Base-by-base conservation (phyloP, 2,797 vertebrate species). In the Pangasius djambal region DNA sequence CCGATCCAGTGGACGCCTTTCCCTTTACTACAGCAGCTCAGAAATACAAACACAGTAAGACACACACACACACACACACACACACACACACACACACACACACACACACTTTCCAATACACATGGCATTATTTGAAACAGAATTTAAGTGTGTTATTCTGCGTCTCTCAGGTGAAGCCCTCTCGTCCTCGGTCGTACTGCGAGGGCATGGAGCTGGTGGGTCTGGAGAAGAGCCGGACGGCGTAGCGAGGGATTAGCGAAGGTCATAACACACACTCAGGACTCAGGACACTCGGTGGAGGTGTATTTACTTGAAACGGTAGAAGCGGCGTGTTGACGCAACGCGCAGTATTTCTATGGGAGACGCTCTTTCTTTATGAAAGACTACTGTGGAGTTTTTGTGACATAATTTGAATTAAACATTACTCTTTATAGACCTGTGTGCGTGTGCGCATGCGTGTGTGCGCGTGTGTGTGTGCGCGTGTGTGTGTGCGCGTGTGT, bases 1-100 rank as follows among this genome's bases (percentile, higher is more conserved):
- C 98, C 98, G 48, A 94, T 96, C 87, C 97, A 96, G 70, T 98
- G 98, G 98, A 96, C 95, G 0, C 97, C 98, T 0, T 97, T 97
- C 85, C 97, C 97, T 1, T 94, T 97, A n/a, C 94, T 97, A 44
- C 97, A 97, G 22, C 97, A 97, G 63, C 95, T 97, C 70, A 91
- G 93, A 88, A 95, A 97, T 89, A 94, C 92, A 28, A 91, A 93
- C 1, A 90, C 72, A 0, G 90, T 91, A 88, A 70, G 83, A 55
- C 28, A 10, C 65, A 79, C 72, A 77, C 61, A 96, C 79, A 75
- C 69, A 79, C 67, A 77, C 34, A 75, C 55, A 84, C 69, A 22
- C 81, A 44, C 67, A 31, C 34, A 12, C 25, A 96, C 79, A 75
- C 69, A 79, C 67, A 77, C 34, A 75, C 55, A 84, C 69, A 22